phyloP scores from a whole-genome alignment of 2,113 vertebrate genomes.

The Rhynchomys soricoides region DNA sequence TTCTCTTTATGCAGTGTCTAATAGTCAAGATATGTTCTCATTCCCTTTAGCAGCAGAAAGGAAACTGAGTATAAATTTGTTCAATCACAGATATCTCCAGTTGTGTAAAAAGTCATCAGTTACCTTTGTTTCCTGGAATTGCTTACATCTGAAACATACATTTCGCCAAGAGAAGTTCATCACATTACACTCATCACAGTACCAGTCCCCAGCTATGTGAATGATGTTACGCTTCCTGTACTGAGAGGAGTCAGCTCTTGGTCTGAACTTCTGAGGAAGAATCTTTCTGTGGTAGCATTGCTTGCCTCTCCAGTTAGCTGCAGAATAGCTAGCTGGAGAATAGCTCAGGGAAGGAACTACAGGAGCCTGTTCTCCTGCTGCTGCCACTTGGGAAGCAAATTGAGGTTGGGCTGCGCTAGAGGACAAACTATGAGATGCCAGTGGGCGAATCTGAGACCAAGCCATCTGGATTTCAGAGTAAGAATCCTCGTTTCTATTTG shows the following conservation, averaged over 20 bases:
- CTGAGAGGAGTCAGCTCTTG: accelerated
- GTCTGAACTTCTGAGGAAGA: background rate
- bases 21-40: background rate
- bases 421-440: background rate
- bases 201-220: background rate
- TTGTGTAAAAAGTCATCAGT: background rate
- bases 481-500: background rate
- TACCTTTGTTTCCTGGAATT: background rate
- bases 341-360: background rate
- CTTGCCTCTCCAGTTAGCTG: background rate
- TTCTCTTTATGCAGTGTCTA: background rate
- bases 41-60: background rate
- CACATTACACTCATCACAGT: background rate
- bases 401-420: background rate
- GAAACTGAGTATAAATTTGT: background rate
- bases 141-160: conserved; percentile 43
- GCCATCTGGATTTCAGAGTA: background rate
- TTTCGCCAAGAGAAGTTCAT: conserved; percentile 44
- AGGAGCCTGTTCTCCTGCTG: background rate
- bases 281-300: background rate
- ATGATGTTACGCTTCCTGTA: accelerated
- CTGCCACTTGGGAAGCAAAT: background rate
- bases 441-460: background rate
- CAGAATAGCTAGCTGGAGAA: background rate
- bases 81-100: background rate